Conservation (phyloP, 2,113 vertebrate genomes). For the Elachura formosa region DNA sequence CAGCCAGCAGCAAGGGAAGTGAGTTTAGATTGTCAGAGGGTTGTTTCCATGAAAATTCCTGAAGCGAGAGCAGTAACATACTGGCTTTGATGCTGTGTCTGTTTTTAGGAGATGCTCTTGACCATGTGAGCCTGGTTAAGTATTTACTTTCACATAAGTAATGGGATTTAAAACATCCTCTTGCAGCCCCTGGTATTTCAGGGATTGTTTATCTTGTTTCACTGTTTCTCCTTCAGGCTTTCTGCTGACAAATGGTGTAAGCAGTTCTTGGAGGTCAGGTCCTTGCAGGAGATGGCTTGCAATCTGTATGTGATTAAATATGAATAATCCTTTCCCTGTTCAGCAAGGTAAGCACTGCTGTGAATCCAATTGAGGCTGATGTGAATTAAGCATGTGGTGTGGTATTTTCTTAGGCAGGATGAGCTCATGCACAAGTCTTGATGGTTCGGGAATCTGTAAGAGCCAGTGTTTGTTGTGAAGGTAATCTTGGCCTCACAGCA, state of each 20-base stretch:
- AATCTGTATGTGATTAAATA: conserved; percentile 19
- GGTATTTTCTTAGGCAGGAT: neutral
- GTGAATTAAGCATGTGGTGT: neutral
- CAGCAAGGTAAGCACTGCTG: neutral
- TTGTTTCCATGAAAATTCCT: neutral
- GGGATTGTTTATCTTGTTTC: neutral
- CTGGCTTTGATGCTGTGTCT: neutral
- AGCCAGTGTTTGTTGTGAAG: neutral
- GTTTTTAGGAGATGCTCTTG: neutral
- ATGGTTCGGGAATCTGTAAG: fast-evolving
- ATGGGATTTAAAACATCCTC: neutral
- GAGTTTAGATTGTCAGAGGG: neutral
- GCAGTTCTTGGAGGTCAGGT: conserved; percentile 27
- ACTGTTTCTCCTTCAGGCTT: neutral
- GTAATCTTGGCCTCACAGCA: neutral
- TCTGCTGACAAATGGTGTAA: conserved; percentile 5
- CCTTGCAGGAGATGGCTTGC: neutral
- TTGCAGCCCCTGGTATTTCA: neutral
- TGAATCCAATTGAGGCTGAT: neutral
- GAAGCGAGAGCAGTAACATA: neutral
- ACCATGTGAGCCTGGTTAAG: neutral
- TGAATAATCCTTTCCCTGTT: conserved; percentile 26
- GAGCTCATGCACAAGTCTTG: neutral
- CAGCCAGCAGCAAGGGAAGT: neutral
- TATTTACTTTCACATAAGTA: neutral